phyloP scores from a whole-genome alignment of 2,888 invertebrate genomes.

The Tinea trinotella region DNA sequence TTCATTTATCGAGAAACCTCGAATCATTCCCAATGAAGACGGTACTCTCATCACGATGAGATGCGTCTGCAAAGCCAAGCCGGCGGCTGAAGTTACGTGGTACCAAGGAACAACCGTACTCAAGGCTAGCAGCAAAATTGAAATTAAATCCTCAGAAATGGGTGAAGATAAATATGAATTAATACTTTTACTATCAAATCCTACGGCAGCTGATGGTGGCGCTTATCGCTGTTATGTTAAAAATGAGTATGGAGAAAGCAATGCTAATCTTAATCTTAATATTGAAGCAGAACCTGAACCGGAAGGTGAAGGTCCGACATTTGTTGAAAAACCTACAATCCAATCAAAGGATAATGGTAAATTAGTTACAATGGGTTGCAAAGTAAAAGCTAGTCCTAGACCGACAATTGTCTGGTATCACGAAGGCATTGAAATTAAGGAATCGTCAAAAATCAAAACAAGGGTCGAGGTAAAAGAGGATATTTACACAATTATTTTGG shows the following conservation, averaged over 20 bases:
- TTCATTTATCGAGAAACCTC: conserved; percentile 97
- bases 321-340: conserved; percentile 91
- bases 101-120: conserved; percentile 90
- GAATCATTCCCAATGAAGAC: conserved; percentile 98
- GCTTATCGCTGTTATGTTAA: conserved; percentile 90
- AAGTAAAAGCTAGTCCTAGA: conserved; percentile 64
- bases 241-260: conserved; percentile 97
- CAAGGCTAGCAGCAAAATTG: conserved; percentile 87
- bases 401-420: conserved; percentile 68
- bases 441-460: conserved; percentile 86
- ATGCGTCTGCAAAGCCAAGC: conserved; percentile 95
- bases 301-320: conserved; percentile 94
- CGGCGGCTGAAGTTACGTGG: conserved; percentile 96
- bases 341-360: conserved; percentile 78
- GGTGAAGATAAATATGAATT: conserved; percentile 92
- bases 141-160: conserved; percentile 81
- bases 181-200: conserved; percentile 74
- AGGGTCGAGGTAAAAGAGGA: conserved; percentile 83
- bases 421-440: conserved; percentile 77
- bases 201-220: conserved; percentile 70
- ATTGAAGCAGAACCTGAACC: conserved; percentile 97
- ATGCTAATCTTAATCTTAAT: conserved; percentile 96
- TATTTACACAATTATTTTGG: conserved; percentile 88
- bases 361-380: conserved; percentile 66
- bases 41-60: conserved; percentile 98